Conservation (phyloP, 1,140 invertebrate genomes). For the Drosophila nigrodunni region DNA sequence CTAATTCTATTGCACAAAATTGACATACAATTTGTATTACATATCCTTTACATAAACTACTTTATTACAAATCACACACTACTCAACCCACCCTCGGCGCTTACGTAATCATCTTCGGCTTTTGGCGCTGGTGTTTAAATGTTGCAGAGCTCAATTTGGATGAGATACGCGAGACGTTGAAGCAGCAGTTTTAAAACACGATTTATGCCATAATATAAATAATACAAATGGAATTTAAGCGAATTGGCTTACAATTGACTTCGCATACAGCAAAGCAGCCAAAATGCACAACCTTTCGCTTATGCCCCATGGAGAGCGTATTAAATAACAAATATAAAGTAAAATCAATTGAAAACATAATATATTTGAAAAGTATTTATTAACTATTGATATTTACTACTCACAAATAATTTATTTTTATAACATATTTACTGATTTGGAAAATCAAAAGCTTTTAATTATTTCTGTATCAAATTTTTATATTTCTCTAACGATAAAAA, state of each 20-base stretch:
- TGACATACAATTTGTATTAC: no score
- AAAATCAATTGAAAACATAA: no score
- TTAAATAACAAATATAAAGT: no score
- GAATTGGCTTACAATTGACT: constrained; percentile 20
- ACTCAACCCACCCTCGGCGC: neutral
- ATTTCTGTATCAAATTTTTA: no score
- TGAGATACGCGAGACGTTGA: constrained; percentile 8
- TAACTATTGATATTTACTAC: no score
- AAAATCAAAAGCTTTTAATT: no score
- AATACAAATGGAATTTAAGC: constrained; percentile 34
- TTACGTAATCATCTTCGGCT: constrained; percentile 1
- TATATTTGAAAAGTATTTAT: no score
- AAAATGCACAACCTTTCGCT: neutral
- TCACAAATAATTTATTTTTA: no score
- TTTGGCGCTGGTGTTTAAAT: neutral
- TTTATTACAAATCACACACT: neutral
- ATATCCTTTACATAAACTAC: no score
- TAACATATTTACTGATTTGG: no score
- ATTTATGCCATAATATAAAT: constrained; percentile 44
- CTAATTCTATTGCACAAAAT: no score
- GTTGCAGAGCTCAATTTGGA: constrained; percentile 32
- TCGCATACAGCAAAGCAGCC: neutral
- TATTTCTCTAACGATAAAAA: no score
- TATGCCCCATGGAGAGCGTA: neutral
- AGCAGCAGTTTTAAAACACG: constrained; percentile 42